Evolutionary conservation across 2,113 vertebrate species (phyloP).

Genomic region (Oostethus manadensis): DNA sequence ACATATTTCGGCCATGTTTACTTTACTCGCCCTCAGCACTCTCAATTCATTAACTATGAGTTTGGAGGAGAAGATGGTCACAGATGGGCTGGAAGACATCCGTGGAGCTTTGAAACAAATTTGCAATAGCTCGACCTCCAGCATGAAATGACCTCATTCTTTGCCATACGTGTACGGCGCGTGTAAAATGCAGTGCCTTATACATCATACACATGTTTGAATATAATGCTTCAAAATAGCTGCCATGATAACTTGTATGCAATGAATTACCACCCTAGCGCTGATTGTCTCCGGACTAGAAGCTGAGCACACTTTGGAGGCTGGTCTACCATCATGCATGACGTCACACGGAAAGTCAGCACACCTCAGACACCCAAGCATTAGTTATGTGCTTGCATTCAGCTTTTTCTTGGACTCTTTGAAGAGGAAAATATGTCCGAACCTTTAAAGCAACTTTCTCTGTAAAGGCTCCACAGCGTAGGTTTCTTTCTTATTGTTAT

Average conservation of each 20-base stretch:
- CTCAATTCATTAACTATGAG: conserved; percentile 41
- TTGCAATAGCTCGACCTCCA: conserved; percentile 29
- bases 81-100: conserved; percentile 37
- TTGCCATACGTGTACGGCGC: conserved; percentile 14
- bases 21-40: conserved; percentile 43
- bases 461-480: too few relatives aligned
- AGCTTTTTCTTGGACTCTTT: too few relatives aligned
- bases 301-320: too few relatives aligned
- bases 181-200: conserved; percentile 15
- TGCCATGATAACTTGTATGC: not conserved
- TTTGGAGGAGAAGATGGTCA: conserved; percentile 33
- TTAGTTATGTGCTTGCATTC: too few relatives aligned
- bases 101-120: conserved; percentile 33
- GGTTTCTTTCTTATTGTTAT: too few relatives aligned
- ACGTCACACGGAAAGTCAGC: too few relatives aligned
- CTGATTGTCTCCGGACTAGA: too few relatives aligned
- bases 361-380: too few relatives aligned
- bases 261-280: too few relatives aligned
- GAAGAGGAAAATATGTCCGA: too few relatives aligned
- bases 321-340: too few relatives aligned
- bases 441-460: too few relatives aligned
- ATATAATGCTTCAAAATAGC: not conserved
- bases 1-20: conserved; percentile 38
- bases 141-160: conserved; percentile 28
- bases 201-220: conserved; percentile 10